Conservation (phyloP, 2,888 invertebrate genomes). For the Ophion obscuratus region DNA sequence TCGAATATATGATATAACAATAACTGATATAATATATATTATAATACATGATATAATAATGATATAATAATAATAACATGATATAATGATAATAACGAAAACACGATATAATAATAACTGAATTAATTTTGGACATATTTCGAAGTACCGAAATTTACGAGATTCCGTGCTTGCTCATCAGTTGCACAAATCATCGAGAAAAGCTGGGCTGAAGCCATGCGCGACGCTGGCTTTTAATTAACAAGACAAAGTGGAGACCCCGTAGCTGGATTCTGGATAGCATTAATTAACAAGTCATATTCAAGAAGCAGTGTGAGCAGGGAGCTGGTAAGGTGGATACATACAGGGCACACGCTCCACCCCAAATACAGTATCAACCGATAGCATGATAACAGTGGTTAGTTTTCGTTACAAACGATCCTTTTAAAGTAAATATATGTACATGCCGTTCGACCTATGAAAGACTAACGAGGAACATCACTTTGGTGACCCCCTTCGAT, state of each 20-base stretch:
- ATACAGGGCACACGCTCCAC: slow-evolving; percentile 12
- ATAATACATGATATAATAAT: not conserved
- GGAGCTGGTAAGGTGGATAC: slow-evolving; percentile 35
- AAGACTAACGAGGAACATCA: too few relatives aligned
- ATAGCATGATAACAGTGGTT: slow-evolving; percentile 19
- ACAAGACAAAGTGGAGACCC: slow-evolving; percentile 57
- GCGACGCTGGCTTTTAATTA: slow-evolving; percentile 58
- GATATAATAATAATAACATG: not conserved
- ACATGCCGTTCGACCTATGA: not conserved
- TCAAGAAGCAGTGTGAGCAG: slow-evolving; percentile 26
- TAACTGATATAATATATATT: too few relatives aligned
- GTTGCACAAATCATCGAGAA: slow-evolving; percentile 45
- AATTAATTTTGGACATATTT: not conserved
- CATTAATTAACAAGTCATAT: slow-evolving; percentile 62
- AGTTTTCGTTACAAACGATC: not conserved
- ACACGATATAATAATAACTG: too few relatives aligned
- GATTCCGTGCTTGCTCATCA: slow-evolving; percentile 17
- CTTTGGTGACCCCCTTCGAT: too few relatives aligned
- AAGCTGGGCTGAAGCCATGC: slow-evolving; percentile 9
- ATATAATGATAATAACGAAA: too few relatives aligned
- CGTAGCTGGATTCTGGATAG: slow-evolving; percentile 35
- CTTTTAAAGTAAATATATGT: not conserved
- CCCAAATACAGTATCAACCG: slow-evolving; percentile 14
- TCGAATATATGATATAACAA: too few relatives aligned
- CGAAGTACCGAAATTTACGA: not conserved